Evolutionary conservation across 2,888 invertebrate species (phyloP).

Genomic region (Mythimna impura): DNA sequence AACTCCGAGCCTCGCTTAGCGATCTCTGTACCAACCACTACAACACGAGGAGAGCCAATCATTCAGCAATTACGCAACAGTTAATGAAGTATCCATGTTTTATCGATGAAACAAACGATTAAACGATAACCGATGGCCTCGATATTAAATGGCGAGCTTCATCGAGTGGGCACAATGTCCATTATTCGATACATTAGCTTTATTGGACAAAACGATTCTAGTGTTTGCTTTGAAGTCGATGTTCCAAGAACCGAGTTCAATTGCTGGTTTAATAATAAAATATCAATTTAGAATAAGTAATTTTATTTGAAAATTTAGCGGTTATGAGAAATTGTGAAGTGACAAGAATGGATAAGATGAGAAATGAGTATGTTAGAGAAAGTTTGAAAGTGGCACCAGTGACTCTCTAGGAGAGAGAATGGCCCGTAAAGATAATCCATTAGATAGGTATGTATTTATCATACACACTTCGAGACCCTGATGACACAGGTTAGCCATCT

Average conservation of each 20-base stretch:
- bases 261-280: slow-evolving; percentile 3
- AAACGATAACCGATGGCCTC: slow-evolving; percentile 31
- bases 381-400: too few species aligned
- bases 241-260: slow-evolving; percentile 9
- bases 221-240: slow-evolving; percentile 47
- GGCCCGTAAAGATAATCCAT: too few species aligned
- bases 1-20: not conserved
- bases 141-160: slow-evolving; percentile 39
- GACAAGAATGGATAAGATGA: too few species aligned
- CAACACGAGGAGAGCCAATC: not conserved
- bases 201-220: slow-evolving; percentile 52
- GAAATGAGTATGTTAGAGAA: too few species aligned
- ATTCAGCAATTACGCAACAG: slow-evolving; percentile 18
- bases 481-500: too few species aligned
- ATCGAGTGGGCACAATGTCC: slow-evolving; percentile 48
- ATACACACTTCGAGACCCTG: too few species aligned
- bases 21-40: not conserved
- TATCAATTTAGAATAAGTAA: slow-evolving; percentile 12
- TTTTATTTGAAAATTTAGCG: not conserved
- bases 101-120: slow-evolving; percentile 48
- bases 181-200: slow-evolving; percentile 63
- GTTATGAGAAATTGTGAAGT: too few species aligned
- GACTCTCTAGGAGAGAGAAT: too few species aligned
- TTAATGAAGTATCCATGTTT: slow-evolving; percentile 45
- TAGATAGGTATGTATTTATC: too few species aligned